Conservation (phyloP, 2,888 invertebrate species). For the Philonicus albiceps region DNA sequence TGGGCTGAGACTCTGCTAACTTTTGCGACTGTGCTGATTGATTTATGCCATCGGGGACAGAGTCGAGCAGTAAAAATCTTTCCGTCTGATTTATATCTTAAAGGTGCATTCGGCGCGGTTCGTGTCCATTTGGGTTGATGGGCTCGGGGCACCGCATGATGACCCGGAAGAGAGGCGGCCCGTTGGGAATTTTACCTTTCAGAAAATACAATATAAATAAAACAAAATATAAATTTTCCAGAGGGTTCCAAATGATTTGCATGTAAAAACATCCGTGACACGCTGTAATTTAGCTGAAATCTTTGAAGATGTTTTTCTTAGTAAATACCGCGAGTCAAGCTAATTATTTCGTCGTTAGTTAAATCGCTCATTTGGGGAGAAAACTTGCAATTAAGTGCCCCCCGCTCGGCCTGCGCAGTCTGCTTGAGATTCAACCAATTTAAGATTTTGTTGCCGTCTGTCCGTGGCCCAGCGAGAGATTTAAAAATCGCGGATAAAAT, state of each 20-base stretch:
- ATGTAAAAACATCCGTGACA: slow-evolving; percentile 1
- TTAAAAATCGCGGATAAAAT: background rate
- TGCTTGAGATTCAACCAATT: background rate
- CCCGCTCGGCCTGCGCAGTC: background rate
- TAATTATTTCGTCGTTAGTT: background rate
- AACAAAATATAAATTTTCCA: background rate
- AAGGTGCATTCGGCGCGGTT: background rate
- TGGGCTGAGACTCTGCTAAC: background rate
- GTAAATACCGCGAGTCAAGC: background rate
- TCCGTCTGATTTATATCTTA: slow-evolving; percentile 1
- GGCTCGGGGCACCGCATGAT: background rate
- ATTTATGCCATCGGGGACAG: slow-evolving; percentile 34
- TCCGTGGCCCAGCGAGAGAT: background rate
- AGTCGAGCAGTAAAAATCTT: background rate
- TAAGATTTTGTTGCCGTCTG: background rate
- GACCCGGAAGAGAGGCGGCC: background rate
- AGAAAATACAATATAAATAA: background rate
- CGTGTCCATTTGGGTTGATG: background rate
- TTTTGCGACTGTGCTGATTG: slow-evolving; percentile 17
- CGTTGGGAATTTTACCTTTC: background rate
- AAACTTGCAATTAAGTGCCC: background rate
- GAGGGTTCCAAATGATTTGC: background rate
- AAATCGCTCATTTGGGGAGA: background rate
- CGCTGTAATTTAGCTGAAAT: background rate
- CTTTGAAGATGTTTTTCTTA: background rate